Base-by-base conservation (phyloP, 2,888 invertebrate genomes). In the Heliconius erato region DNA sequence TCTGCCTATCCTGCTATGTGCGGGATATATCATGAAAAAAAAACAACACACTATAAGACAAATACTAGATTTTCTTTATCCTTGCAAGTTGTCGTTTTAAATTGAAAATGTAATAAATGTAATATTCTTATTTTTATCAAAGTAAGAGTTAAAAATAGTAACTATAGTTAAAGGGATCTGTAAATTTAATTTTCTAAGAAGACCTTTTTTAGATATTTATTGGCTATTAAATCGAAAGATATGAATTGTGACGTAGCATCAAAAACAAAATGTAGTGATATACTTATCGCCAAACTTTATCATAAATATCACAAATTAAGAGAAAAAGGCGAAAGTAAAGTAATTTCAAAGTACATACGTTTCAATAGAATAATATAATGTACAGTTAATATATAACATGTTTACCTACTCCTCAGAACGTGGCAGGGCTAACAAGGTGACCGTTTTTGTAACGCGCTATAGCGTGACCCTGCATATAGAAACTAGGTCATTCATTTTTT, bases 401-500 rank as follows among this genome's bases (percentile, higher is more conserved):
- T 79, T 28, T 76, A 68, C 59, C 40, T 69, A 77, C 26, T 35
- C 77, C 59, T 74, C 67, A 44, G 44, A 76, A 40, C 9, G 35
- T 40, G 35, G 9, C 35, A 35, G 44, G 63, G 63, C 59, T 69
- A 81, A 81, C 76, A 81, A 81, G 80, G 69, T 26, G 35, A 63
- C 59, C 49, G 74, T 78, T 72, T 63, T 77, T 65, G 78, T 72
- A 78, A 54, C 71, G 79, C 63, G 77, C 49, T 80, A 44, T 77
- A 71, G 77, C 82, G 79, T 84, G 83, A 84, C 83, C 83, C 83
- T 84, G 63, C 68, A 78, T 80, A 80, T 82, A 68, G n/a, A 65
- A 84, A 82, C 79, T 84, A 32, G 83, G 83, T 84, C 83, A 77
- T 74, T 44, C 44, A 65, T 78, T 71, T 77, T 40, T 78, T 67